These are phyloP conservation scores for Brachionus sp. DNA, from an alignment of 1,140 invertebrate genomes.

Conservation along the genomic window DNA sequence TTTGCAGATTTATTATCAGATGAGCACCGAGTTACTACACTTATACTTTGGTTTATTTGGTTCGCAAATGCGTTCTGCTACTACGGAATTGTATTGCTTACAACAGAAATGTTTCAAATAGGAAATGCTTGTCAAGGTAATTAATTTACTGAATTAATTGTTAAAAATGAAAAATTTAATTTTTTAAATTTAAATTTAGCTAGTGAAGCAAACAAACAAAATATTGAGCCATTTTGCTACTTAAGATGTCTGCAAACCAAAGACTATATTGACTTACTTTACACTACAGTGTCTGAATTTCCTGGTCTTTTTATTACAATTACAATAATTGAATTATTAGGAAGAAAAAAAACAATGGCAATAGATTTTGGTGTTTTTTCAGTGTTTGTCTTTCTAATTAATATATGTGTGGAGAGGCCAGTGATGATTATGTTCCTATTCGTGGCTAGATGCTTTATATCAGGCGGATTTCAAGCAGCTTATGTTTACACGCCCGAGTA, in stretches of 20 bases:
- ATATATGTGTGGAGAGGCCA: conserved; percentile 70
- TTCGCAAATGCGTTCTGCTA: conserved; percentile 90
- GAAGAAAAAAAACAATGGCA: conserved; percentile 87
- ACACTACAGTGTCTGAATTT: conserved; percentile 91
- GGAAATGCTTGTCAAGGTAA: conserved; percentile 62
- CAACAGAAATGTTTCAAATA: conserved; percentile 81
- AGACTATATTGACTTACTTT: conserved; percentile 86
- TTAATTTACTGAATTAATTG: neutral
- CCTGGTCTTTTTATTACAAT: conserved; percentile 88
- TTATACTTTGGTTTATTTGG: conserved; percentile 63
- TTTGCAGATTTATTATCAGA: conserved; percentile 15
- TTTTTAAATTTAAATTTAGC: conserved; percentile 31
- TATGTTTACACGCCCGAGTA: conserved; percentile 92
- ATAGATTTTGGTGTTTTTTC: conserved; percentile 84
- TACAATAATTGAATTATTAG: conserved; percentile 81
- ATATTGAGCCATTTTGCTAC: conserved; percentile 62
- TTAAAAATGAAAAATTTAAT: neutral
- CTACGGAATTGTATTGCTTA: conserved; percentile 89
- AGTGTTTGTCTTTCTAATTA: conserved; percentile 73
- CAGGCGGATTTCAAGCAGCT: conserved; percentile 85
- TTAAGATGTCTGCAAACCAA: conserved; percentile 73
- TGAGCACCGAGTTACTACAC: conserved; percentile 35
- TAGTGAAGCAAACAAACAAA: conserved; percentile 39
- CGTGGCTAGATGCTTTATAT: conserved; percentile 78
- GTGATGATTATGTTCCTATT: conserved; percentile 37